Conservation (phyloP, 2,797 vertebrate species). For the Phataginus tricuspis region DNA sequence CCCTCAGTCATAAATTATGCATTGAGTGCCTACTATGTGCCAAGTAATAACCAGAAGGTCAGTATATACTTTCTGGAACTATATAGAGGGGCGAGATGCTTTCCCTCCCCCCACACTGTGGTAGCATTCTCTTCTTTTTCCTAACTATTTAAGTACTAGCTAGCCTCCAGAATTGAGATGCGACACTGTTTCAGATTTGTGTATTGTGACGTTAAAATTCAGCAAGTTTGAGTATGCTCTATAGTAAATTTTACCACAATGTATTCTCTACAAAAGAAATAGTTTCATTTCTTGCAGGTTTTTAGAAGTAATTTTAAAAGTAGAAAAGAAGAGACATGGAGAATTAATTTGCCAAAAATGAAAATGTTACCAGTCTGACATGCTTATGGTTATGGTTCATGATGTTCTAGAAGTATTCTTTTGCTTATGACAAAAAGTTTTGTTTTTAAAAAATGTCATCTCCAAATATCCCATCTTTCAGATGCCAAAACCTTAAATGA, state of each 20-base stretch:
- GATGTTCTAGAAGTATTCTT: conserved; percentile 53
- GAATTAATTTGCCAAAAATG: conserved; percentile 55
- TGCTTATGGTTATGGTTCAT: conserved; percentile 51
- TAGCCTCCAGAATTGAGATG: conserved; percentile 7
- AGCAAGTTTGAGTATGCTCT: conserved; percentile 20
- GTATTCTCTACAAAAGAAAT: background rate
- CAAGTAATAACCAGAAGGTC: background rate
- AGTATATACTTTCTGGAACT: conserved; percentile 33
- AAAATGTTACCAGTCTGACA: conserved; percentile 49
- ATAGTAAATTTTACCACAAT: background rate
- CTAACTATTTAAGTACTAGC: background rate
- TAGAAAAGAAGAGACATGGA: background rate
- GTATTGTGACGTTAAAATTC: background rate
- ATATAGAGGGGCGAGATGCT: background rate
- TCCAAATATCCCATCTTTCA: conserved; percentile 42
- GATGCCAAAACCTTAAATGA: conserved; percentile 32
- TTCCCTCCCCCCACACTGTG: background rate
- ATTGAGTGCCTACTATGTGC: background rate
- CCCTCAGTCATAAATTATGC: conserved; percentile 4
- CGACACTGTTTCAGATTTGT: conserved; percentile 27
- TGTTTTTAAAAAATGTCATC: background rate
- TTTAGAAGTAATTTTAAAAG: conserved; percentile 27
- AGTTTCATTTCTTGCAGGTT: conserved; percentile 17
- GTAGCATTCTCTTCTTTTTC: background rate
- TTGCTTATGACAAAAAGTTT: conserved; percentile 20